These are phyloP conservation scores for Dasypolia templi DNA, from an alignment of 2,888 invertebrate species.

Conservation along the genomic window DNA sequence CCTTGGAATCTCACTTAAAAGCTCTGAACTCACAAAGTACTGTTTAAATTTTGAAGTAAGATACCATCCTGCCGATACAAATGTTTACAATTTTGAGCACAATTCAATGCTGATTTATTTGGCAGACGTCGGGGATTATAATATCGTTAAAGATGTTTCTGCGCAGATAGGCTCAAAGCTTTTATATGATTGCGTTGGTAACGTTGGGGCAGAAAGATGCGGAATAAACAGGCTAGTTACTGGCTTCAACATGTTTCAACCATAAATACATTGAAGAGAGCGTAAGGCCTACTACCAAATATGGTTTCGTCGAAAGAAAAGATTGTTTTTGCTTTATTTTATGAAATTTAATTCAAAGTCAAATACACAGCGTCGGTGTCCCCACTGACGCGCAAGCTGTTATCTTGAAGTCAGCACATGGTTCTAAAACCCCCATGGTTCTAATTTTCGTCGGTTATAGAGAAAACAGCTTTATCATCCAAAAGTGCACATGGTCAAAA, in stretches of 20 bases:
- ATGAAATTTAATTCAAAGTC: background rate
- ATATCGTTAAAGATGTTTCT: constrained; percentile 27
- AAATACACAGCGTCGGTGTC: no score
- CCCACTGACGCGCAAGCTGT: no score
- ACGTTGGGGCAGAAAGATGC: background rate
- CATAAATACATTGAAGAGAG: background rate
- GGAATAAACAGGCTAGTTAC: background rate
- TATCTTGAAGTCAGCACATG: background rate
- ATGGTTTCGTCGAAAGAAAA: background rate
- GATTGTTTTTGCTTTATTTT: background rate
- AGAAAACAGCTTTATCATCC: no score
- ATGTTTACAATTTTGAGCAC: constrained; percentile 48
- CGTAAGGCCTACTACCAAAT: no score
- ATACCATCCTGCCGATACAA: constrained; percentile 31
- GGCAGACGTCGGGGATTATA: constrained; percentile 41
- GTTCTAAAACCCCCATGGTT: background rate
- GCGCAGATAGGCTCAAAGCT: background rate
- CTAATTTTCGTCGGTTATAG: background rate
- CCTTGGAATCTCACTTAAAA: constrained; percentile 15
- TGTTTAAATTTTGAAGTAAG: constrained; percentile 30
- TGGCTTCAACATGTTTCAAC: background rate
- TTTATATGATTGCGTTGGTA: constrained; percentile 22
- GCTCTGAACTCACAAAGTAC: constrained; percentile 18
- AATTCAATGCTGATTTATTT: constrained; percentile 52
- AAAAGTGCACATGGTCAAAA: no score